A percentile compares a stretch with the other conserved stretches of the same genome.
Evolutionary conservation across 2,888 invertebrate species (phyloP).

Genomic region (Myathropa florea): DNA sequence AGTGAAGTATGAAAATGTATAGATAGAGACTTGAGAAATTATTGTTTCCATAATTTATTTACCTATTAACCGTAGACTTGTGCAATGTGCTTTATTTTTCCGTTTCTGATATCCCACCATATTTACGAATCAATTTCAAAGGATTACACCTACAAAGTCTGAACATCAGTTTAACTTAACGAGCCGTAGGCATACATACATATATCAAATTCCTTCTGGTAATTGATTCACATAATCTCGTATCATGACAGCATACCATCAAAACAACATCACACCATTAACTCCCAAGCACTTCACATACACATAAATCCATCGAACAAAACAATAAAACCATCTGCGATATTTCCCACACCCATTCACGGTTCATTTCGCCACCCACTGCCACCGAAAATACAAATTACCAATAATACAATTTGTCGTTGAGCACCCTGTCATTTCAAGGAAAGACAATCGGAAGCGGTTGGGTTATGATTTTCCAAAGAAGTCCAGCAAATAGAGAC

Average conservation of each 20-base stretch:
- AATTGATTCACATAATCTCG: slow-evolving; percentile 60
- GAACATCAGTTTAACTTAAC: slow-evolving; percentile 32
- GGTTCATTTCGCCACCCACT: slow-evolving; percentile 56
- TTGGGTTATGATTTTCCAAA: slow-evolving; percentile 54
- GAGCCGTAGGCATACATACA: neutral
- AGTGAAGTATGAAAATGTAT: too few species aligned
- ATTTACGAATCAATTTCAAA: slow-evolving; percentile 43
- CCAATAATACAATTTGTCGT: slow-evolving; percentile 64
- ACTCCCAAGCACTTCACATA: slow-evolving; percentile 54
- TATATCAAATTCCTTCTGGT: slow-evolving; percentile 48
- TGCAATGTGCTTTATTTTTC: too few species aligned
- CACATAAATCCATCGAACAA: slow-evolving; percentile 55
- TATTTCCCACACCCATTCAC: slow-evolving; percentile 55
- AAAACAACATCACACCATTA: slow-evolving; percentile 64
- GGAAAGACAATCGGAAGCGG: slow-evolving; percentile 56
- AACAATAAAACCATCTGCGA: slow-evolving; percentile 61
- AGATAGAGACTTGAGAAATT: too few species aligned
- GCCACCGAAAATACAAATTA: slow-evolving; percentile 36
- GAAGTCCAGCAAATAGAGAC: slow-evolving; percentile 2
- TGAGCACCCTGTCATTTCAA: slow-evolving; percentile 29
- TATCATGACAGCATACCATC: slow-evolving; percentile 59
- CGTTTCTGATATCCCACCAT: neutral
- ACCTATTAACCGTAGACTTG: neutral
- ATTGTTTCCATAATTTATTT: too few species aligned
- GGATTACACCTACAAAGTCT: slow-evolving; percentile 25